Conservation (phyloP, 1,140 invertebrate species). For the Harlomillsia oculata region DNA sequence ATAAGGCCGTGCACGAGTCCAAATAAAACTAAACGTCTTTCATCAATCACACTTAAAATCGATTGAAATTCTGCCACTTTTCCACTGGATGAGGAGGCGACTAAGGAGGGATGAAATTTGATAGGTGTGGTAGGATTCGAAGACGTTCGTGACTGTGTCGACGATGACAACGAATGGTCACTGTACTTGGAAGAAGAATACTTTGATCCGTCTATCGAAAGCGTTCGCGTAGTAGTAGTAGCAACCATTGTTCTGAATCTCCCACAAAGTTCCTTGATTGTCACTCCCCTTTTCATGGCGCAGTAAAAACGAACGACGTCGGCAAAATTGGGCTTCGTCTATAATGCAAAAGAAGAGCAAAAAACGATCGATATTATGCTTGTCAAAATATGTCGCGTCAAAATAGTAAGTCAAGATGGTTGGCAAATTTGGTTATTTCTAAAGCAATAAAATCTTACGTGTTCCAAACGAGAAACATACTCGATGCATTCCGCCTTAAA, state of each 20-base stretch:
- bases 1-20: constrained; percentile 77
- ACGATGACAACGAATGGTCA: constrained; percentile 33
- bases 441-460: constrained; percentile 25
- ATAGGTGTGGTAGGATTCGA: constrained; percentile 32
- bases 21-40: constrained; percentile 81
- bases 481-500: constrained; percentile 65
- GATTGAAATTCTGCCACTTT: constrained; percentile 20
- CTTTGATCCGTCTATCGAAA: constrained; percentile 14
- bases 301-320: constrained; percentile 73
- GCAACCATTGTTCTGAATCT: constrained; percentile 43
- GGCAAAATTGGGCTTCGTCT: constrained; percentile 53
- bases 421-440: background rate
- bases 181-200: constrained; percentile 28
- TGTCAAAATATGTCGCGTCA: no score
- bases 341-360: no score
- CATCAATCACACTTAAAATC: constrained; percentile 50
- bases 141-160: constrained; percentile 27
- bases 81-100: background rate
- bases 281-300: constrained; percentile 71
- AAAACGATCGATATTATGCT: no score
- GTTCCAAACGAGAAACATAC: constrained; percentile 54
- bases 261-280: constrained; percentile 71
- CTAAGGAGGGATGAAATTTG: constrained; percentile 10
- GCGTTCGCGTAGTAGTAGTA: constrained; percentile 39
- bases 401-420: background rate